A percentile compares a stretch with the other conserved stretches of the same genome.
These are phyloP conservation scores for Megastigmus dorsalis DNA, from an alignment of 2,888 invertebrate species.

Conservation along the genomic window DNA sequence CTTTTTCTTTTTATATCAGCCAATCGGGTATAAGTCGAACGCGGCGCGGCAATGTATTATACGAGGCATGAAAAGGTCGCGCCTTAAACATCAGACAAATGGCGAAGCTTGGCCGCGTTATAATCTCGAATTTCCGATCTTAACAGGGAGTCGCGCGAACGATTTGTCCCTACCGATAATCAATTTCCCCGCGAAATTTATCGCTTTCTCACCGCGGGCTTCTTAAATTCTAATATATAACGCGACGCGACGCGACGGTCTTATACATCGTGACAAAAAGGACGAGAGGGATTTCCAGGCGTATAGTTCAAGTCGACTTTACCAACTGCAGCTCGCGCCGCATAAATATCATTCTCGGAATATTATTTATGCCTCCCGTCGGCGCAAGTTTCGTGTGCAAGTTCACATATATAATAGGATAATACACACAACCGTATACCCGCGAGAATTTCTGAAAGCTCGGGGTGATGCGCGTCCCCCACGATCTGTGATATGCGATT, in stretches of 20 bases:
- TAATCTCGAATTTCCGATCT: conserved; percentile 3
- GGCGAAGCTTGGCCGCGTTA: not conserved
- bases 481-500: not conserved
- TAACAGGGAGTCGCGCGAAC: not conserved
- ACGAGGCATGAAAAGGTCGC: conserved; percentile 4
- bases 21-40: too few relatives aligned
- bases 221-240: too few relatives aligned
- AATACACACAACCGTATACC: too few relatives aligned
- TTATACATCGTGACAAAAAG: too few relatives aligned
- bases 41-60: not conserved
- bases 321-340: too few relatives aligned
- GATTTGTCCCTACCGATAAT: not conserved
- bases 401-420: too few relatives aligned
- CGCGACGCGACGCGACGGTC: too few relatives aligned
- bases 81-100: not conserved
- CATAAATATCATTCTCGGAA: not conserved
- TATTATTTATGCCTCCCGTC: conserved; percentile 2
- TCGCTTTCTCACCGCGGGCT: too few relatives aligned
- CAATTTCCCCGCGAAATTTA: not conserved
- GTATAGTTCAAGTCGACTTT: too few relatives aligned
- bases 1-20: too few relatives aligned
- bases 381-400: conserved; percentile 4
- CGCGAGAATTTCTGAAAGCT: not conserved
- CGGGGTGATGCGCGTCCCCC: not conserved
- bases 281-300: too few relatives aligned